Evolutionary conservation across 2,113 vertebrate species (phyloP), one percentile per base, ranked within the genome.

Genomic region (Gasterosteus aculeatus): DNA sequence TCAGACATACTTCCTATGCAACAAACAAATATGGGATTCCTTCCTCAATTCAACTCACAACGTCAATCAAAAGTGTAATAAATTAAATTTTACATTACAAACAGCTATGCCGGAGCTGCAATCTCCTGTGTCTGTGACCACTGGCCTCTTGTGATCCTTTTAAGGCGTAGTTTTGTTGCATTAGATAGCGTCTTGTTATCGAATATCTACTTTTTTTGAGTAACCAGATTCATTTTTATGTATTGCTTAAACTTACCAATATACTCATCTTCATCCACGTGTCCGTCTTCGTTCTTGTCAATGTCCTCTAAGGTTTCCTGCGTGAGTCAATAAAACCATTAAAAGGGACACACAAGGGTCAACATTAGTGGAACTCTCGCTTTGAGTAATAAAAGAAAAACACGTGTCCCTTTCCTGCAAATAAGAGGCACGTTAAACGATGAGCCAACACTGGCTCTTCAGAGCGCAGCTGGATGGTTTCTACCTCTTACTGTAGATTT

Each of bases 261-360:
- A 77, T 98, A 99, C 75, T 99, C 97, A 9, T 99, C 97, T 87
- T 98, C 96, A 91, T 99, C 97, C 85, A 99, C 96, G 70, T 96
- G 95, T 51, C 97, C 97, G 22, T 99, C 97, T 26, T 83, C 92
- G 0, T 99, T 97, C 94, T 96, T 98, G 92, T 99, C 98, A 66
- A 99, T 98, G 90, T 99, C 98, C 90, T 98, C 97, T 90, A 99
- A 91, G 1, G 98, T 99, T 95, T 99, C 98, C 98, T 99, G 90
- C 77, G 86, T 4, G 49, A 81, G 77, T 57, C 78, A 68, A 88
- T 69, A 60, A 63, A 9, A 75, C 75, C 83, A 88, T 86, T 85
- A 79, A 39, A 67, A 74, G 51, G 59, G 39, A 75, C 41, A 70
- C 19, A 75, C 18, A 41, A 46, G 77, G 76, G 56, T 83, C 83